Conservation (phyloP, 2,113 vertebrate species). For the Salvator merianae region DNA sequence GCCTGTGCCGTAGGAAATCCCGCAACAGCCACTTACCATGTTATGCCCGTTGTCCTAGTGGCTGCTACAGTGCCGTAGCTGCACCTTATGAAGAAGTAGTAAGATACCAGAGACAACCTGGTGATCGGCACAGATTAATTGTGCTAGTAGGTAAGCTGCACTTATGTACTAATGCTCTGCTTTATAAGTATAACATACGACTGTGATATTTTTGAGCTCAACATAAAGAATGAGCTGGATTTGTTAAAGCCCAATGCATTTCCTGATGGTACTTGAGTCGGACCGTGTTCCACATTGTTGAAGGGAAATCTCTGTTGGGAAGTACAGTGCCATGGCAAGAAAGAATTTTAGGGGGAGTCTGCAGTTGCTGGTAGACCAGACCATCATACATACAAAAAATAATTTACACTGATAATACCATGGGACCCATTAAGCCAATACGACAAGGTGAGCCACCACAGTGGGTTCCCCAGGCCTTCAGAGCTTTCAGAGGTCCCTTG, state of each 20-base stretch:
- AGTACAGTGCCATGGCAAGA: too few relatives aligned
- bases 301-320: not conserved
- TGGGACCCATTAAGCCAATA: too few relatives aligned
- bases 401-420: too few relatives aligned
- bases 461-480: too few relatives aligned
- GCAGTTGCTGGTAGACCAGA: too few relatives aligned
- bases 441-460: too few relatives aligned
- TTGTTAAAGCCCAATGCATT: not conserved
- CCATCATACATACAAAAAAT: too few relatives aligned
- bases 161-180: not conserved
- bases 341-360: too few relatives aligned
- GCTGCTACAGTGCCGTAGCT: conserved; percentile 65
- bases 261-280: not conserved
- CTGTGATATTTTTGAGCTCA: not conserved
- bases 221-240: not conserved
- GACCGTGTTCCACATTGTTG: not conserved
- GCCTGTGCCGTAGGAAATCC: conserved; percentile 83
- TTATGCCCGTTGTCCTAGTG: conserved; percentile 64
- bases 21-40: conserved; percentile 67
- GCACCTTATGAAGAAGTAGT: conserved; percentile 91
- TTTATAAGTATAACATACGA: not conserved
- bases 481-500: too few relatives aligned
- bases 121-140: conserved; percentile 82
- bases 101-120: conserved; percentile 82
- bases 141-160: conserved; percentile 84